phyloP scores from a whole-genome alignment of 2,113 vertebrate species.

The Microtus ochrogaster region DNA sequence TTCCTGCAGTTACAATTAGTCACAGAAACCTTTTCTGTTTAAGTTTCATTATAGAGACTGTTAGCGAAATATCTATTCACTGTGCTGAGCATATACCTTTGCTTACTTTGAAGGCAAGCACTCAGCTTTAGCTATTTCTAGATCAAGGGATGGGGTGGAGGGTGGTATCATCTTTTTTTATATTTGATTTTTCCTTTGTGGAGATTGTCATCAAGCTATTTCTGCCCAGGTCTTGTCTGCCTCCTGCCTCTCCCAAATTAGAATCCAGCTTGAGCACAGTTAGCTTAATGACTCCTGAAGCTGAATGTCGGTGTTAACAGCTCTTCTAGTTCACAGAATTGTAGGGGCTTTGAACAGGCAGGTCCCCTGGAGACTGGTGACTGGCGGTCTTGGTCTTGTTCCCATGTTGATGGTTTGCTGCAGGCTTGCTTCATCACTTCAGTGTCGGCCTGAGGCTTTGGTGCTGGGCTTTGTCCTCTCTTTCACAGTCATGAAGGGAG shows the following conservation, averaged over 20 bases:
- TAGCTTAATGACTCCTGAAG: slow-evolving; percentile 24
- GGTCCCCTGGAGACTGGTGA: neutral
- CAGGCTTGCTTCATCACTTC: neutral
- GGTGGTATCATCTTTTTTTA: neutral
- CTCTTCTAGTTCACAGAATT: neutral
- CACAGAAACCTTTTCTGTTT: neutral
- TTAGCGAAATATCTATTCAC: neutral
- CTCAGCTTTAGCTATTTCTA: neutral
- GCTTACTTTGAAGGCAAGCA: neutral
- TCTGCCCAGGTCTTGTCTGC: neutral
- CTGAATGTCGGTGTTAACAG: neutral
- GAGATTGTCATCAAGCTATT: slow-evolving; percentile 39
- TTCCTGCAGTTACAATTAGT: neutral
- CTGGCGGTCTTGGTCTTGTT: neutral
- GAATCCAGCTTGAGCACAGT: slow-evolving; percentile 5
- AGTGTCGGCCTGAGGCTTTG: rapidly evolving
- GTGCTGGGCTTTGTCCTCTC: neutral
- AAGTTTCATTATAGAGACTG: neutral
- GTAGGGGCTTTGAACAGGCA: neutral
- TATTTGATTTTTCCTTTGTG: neutral
- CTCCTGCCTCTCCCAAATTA: slow-evolving; percentile 35
- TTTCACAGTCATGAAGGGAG: neutral
- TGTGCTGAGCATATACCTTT: neutral
- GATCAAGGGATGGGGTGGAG: neutral
- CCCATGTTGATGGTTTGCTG: neutral